Evolutionary conservation across 2,797 vertebrate species (phyloP), one percentile per base, ranked within the genome.

Genomic region (Crocidura indochinensis): DNA sequence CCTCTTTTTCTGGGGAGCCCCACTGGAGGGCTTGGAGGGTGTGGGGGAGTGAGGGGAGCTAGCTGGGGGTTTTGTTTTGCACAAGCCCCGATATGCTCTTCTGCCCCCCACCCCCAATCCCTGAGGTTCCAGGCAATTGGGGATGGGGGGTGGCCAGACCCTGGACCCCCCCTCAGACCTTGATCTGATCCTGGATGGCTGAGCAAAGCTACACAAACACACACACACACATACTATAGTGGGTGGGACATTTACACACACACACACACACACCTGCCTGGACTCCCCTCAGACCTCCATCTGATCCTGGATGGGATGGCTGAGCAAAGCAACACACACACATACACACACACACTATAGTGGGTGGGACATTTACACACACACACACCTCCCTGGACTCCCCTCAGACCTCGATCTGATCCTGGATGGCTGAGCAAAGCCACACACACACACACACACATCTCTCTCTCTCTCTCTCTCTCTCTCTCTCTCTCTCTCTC

Each of bases 341-440:
- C 38, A 38, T 5, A 38, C 38, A 38, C 38, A 38, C 38, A 38
- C 38, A 38, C 38, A n/a, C n/a, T n/a, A n/a, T n/a, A n/a, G n/a
- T n/a, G n/a, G n/a, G n/a, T n/a, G n/a, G n/a, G n/a, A n/a, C n/a
- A n/a, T n/a, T n/a, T n/a, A n/a, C n/a, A 38, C 38, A 38, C 38
- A 38, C 38, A 38, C 38, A 38, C 38, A 38, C 38, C 38, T 38
- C 2, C 76, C 51, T 11, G 65, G 53, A 91, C 19, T 68, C 77
- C 56, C n/a, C n/a, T n/a, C n/a, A n/a, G n/a, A 73, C 85, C 65
- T 17, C 3, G 51, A 69, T 91, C 86, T 83, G 94, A 79, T 92
- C 95, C 72, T 71, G 90, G 93, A 95, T 93, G 84, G 86, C 94
- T 93, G 93, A 95, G 90, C 85, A 87, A 87, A 49, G 85, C 94